A percentile compares a stretch with the other conserved stretches of the same genome.
Conservation (phyloP, 2,888 invertebrate genomes). For the Athetis lepigone region DNA sequence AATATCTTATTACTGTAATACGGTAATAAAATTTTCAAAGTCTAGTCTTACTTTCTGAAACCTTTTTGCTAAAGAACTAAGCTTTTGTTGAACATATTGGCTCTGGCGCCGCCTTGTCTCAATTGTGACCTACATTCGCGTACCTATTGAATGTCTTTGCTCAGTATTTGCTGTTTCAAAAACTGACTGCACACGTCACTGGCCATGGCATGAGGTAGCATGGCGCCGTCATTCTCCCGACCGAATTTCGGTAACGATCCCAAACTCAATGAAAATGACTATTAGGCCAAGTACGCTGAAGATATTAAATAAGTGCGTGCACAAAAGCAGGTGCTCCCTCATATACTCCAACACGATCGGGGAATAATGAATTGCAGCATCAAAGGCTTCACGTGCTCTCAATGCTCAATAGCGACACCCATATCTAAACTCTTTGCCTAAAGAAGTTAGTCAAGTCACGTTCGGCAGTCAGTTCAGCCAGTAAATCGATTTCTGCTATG, state of each 20-base stretch:
- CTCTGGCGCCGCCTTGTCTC: conserved; percentile 56
- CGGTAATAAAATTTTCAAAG: background rate
- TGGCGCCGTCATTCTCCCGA: conserved; percentile 7
- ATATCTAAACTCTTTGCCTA: too few relatives aligned
- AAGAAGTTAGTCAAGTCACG: too few relatives aligned
- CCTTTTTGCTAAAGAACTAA: conserved; percentile 28
- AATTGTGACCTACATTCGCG: conserved; percentile 56
- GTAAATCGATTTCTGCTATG: conserved; percentile 5
- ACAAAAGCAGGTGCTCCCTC: background rate
- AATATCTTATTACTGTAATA: conserved; percentile 6
- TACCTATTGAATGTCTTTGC: conserved; percentile 37
- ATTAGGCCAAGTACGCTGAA: background rate
- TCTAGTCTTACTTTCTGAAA: conserved; percentile 29
- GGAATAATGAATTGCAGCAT: too few relatives aligned
- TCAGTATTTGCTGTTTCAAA: conserved; percentile 23
- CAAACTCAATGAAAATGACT: background rate
- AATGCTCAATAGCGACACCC: too few relatives aligned
- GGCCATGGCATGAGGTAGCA: conserved; percentile 19
- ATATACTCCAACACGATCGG: background rate
- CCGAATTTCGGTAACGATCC: background rate
- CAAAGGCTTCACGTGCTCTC: too few relatives aligned
- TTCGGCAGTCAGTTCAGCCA: too few relatives aligned
- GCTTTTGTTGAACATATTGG: conserved; percentile 35
- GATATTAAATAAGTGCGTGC: too few relatives aligned
- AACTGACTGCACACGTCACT: conserved; percentile 28